Conservation (phyloP, 2,113 vertebrate species). For the Rafetus swinhoei region DNA sequence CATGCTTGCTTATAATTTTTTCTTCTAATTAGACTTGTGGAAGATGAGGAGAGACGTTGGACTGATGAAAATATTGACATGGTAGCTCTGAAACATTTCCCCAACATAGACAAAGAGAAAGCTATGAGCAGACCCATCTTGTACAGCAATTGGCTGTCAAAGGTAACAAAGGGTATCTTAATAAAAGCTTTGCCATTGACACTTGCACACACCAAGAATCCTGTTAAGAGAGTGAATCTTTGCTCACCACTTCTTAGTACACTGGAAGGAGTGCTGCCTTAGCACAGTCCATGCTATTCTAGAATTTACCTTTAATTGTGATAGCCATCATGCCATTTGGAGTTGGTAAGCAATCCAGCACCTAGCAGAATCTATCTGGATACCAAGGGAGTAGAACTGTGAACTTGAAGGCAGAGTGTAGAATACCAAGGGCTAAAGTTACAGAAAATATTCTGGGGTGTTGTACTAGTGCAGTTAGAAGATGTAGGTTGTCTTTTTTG, state of each 20-base stretch:
- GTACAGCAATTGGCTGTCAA: slow-evolving; percentile 99
- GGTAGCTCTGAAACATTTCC: slow-evolving; percentile 97
- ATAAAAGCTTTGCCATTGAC: neutral
- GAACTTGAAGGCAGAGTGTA: neutral
- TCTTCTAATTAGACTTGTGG: slow-evolving; percentile 86
- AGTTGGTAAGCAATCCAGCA: neutral
- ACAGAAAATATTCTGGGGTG: neutral
- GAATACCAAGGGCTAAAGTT: neutral
- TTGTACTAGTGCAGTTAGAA: neutral
- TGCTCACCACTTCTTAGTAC: neutral
- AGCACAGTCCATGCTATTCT: neutral
- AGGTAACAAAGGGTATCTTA: slow-evolving; percentile 76
- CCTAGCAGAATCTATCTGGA: neutral
- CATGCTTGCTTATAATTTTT: neutral
- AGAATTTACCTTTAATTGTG: neutral
- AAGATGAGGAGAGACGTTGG: slow-evolving; percentile 97
- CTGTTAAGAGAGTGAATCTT: neutral
- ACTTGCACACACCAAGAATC: neutral
- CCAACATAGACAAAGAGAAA: slow-evolving; percentile 96
- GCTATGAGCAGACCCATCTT: slow-evolving; percentile 94
- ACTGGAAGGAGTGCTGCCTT: neutral
- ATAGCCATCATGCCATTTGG: neutral
- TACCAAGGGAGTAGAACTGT: neutral
- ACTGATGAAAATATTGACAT: slow-evolving; percentile 97
- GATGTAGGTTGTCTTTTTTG: neutral